phyloP scores from a whole-genome alignment of 2,797 vertebrate genomes.

The Hydrophis major region DNA sequence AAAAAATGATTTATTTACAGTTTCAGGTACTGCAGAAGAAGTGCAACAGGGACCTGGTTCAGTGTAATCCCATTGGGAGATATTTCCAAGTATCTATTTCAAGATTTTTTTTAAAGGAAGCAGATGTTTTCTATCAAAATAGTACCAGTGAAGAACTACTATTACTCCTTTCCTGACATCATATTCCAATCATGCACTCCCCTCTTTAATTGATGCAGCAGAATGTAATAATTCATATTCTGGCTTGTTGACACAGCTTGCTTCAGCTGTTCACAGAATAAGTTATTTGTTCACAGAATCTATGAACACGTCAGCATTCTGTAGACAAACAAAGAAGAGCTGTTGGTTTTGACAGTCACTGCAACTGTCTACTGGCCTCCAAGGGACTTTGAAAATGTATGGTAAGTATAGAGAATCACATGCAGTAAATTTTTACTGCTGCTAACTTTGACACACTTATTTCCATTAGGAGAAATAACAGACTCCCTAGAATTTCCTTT shows the following conservation, averaged over 20 bases:
- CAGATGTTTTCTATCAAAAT: slow-evolving; percentile 74
- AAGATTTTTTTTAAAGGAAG: slow-evolving; percentile 51
- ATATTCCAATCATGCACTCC: slow-evolving; percentile 68
- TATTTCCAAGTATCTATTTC: slow-evolving; percentile 59
- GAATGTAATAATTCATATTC: slow-evolving; percentile 70
- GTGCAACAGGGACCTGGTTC: slow-evolving; percentile 51
- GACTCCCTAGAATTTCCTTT: slow-evolving; percentile 15
- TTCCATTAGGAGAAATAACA: slow-evolving; percentile 25
- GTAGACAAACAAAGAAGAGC: slow-evolving; percentile 54
- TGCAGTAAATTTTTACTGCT: slow-evolving; percentile 19
- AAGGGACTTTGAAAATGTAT: slow-evolving; percentile 34
- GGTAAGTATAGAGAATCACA: slow-evolving; percentile 29
- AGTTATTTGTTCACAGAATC: slow-evolving; percentile 64
- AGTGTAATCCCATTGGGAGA: slow-evolving; percentile 40
- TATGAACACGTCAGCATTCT: slow-evolving; percentile 69
- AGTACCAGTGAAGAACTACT: slow-evolving; percentile 56
- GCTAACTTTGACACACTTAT: background rate
- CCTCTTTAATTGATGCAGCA: slow-evolving; percentile 63
- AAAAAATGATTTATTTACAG: slow-evolving; percentile 48
- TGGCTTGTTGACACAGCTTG: slow-evolving; percentile 74
- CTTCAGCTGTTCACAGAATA: slow-evolving; percentile 69
- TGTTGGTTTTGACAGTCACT: slow-evolving; percentile 45
- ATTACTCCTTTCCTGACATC: slow-evolving; percentile 65
- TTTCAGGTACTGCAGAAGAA: slow-evolving; percentile 50
- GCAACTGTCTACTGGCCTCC: slow-evolving; percentile 11